These are phyloP conservation scores for Neostethus bicornis DNA, from an alignment of 2,797 vertebrate species.

Conservation along the genomic window DNA sequence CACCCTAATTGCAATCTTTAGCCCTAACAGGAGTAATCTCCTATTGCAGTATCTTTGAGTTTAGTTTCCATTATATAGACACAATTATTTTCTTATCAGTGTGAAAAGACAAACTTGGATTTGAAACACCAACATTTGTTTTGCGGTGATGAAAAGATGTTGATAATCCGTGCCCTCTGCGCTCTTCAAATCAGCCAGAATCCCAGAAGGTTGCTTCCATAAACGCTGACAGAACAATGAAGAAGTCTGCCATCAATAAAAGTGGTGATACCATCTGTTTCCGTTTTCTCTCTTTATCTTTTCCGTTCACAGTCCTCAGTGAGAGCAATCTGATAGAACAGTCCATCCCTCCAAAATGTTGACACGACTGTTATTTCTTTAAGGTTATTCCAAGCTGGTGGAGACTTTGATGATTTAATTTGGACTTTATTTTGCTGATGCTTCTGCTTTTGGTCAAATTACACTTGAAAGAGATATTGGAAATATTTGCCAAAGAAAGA, in stretches of 20 bases:
- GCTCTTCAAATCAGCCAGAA: constrained; percentile 18
- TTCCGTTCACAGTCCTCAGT: constrained; percentile 48
- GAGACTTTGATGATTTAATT: constrained; percentile 34
- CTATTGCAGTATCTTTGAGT: neutral
- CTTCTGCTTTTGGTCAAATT: constrained; percentile 9
- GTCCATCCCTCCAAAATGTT: constrained; percentile 53
- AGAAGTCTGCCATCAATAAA: constrained; percentile 38
- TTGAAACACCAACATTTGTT: constrained; percentile 15
- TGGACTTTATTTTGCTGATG: constrained; percentile 32
- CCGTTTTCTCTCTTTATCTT: constrained; percentile 39
- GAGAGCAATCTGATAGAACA: constrained; percentile 61
- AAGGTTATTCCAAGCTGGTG: constrained; percentile 35
- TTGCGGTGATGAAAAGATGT: constrained; percentile 9
- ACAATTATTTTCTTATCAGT: constrained; percentile 9
- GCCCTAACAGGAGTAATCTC: neutral
- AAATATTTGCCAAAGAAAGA: neutral
- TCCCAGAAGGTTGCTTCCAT: constrained; percentile 10
- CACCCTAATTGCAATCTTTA: neutral
- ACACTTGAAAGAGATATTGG: constrained; percentile 19
- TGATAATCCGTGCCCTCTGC: constrained; percentile 4
- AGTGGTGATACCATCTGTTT: constrained; percentile 45
- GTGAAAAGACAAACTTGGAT: constrained; percentile 10
- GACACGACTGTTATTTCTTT: constrained; percentile 62
- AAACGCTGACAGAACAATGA: constrained; percentile 55
- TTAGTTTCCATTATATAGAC: neutral